These are phyloP conservation scores for Morelia viridis DNA, from an alignment of 2,797 vertebrate species.

Conservation along the genomic window DNA sequence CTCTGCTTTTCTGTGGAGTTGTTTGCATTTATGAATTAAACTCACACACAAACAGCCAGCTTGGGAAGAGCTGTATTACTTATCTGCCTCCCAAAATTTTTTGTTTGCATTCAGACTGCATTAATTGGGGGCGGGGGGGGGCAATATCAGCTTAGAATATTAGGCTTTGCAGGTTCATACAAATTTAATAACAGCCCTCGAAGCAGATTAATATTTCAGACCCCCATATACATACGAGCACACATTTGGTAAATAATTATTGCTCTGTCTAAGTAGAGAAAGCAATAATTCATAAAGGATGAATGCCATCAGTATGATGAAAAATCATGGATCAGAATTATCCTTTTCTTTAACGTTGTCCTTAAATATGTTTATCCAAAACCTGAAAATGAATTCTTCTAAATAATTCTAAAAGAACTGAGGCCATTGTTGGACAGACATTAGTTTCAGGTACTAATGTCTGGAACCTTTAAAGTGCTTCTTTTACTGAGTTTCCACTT, in stretches of 20 bases:
- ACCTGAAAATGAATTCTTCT: constrained; percentile 31
- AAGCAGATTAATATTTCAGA: constrained; percentile 43
- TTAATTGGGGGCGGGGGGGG: background rate
- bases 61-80: background rate
- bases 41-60: background rate
- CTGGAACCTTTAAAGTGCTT: constrained; percentile 50
- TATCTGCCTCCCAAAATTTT: background rate
- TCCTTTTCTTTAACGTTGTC: constrained; percentile 33
- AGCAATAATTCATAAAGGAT: constrained; percentile 49
- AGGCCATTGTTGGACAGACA: background rate
- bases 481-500: constrained; percentile 32
- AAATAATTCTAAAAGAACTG: constrained; percentile 45
- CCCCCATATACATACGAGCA: background rate
- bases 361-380: constrained; percentile 54
- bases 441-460: constrained; percentile 28
- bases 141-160: background rate
- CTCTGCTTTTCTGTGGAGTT: background rate
- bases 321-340: constrained; percentile 38
- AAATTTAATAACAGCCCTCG: constrained; percentile 41
- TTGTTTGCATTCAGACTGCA: background rate
- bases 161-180: constrained; percentile 12
- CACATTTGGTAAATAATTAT: background rate
- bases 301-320: constrained; percentile 73
- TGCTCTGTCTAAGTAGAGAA: constrained; percentile 32
- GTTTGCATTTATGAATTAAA: background rate